A percentile compares a stretch with the other conserved stretches of the same genome.
Evolutionary conservation across 2,113 vertebrate species (phyloP).

Genomic region (Naja naja): DNA sequence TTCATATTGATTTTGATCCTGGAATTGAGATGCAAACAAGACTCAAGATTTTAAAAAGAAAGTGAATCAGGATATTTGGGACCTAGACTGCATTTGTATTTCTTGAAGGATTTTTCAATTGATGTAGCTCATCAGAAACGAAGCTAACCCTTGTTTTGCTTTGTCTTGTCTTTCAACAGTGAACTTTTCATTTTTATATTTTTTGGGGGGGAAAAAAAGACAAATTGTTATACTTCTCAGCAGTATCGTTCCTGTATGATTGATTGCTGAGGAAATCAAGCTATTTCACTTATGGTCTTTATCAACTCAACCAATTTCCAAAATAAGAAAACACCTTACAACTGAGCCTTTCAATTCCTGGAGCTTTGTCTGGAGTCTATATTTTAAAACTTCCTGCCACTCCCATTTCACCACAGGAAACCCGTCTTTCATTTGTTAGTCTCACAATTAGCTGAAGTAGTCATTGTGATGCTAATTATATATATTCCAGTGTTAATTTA

Average conservation of each 20-base stretch:
- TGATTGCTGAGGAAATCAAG: slow-evolving; percentile 29
- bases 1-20: not conserved
- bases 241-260: slow-evolving; percentile 12
- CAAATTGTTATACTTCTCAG: slow-evolving; percentile 28
- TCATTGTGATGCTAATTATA: slow-evolving; percentile 37
- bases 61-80: not conserved
- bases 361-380: slow-evolving; percentile 26
- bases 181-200: not conserved
- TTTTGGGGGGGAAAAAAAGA: slow-evolving; percentile 31
- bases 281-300: slow-evolving; percentile 29
- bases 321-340: slow-evolving; percentile 30
- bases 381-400: slow-evolving; percentile 46
- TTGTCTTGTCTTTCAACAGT: not conserved
- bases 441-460: slow-evolving; percentile 37
- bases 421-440: slow-evolving; percentile 40
- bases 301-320: not conserved
- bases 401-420: slow-evolving; percentile 37
- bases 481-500: slow-evolving; percentile 39
- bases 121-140: not conserved
- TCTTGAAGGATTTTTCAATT: not conserved
- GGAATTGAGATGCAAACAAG: not conserved
- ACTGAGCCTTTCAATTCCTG: not conserved
- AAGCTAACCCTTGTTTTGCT: not conserved
- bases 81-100: not conserved
- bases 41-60: not conserved